Evolutionary conservation across 2,113 vertebrate species (phyloP).

Genomic region (Pelobates fuscus): DNA sequence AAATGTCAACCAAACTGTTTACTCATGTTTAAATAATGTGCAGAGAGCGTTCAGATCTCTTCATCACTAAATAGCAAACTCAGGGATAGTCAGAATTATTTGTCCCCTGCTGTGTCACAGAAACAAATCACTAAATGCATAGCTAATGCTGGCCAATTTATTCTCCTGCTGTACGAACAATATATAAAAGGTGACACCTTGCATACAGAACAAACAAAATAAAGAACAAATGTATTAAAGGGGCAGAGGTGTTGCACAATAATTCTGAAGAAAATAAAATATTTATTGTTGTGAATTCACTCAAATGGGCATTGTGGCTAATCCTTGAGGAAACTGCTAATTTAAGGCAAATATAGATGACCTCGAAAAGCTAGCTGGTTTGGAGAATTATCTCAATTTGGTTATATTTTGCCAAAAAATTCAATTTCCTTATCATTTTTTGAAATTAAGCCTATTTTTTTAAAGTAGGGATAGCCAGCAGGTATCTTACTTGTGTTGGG

Average conservation of each 20-base stretch:
- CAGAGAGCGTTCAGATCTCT: neutral
- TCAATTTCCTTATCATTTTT: no score
- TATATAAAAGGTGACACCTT: conserved; percentile 15
- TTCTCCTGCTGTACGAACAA: neutral
- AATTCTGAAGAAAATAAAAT: no score
- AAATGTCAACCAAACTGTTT: conserved; percentile 7
- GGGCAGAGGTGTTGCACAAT: neutral
- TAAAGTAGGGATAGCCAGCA: no score
- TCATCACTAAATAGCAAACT: neutral
- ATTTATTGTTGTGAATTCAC: no score
- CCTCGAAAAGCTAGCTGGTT: no score
- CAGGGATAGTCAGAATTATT: neutral
- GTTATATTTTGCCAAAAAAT: no score
- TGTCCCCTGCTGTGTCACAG: conserved; percentile 1
- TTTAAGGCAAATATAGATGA: no score
- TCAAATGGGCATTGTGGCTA: no score
- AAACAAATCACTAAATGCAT: conserved; percentile 31
- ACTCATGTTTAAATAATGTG: conserved; percentile 11
- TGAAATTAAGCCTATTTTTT: no score
- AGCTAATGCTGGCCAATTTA: conserved; percentile 20
- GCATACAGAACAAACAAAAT: conserved; percentile 1
- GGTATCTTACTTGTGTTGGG: no score
- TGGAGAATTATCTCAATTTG: no score
- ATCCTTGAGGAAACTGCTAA: no score
- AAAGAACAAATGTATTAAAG: conserved; percentile 4